Evolutionary conservation across 2,797 vertebrate genomes (phyloP).

Genomic region (Mus spretus): DNA sequence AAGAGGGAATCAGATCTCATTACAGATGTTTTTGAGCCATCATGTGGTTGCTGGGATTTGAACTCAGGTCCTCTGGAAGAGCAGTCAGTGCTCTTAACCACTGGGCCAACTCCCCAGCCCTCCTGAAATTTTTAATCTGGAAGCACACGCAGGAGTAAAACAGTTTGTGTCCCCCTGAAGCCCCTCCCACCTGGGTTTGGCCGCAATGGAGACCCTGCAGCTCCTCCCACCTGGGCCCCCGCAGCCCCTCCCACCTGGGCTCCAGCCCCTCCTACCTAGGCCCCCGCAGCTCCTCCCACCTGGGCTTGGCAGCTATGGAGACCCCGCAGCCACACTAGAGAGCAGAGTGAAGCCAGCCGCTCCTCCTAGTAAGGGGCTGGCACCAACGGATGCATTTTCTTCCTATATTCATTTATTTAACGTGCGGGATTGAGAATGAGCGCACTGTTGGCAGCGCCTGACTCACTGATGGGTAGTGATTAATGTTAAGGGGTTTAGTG

Average conservation of each 20-base stretch:
- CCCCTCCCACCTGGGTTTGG: too few species aligned
- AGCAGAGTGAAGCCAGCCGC: rapidly evolving
- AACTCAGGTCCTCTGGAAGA: too few species aligned
- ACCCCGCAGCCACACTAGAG: background rate
- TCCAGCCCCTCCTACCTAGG: background rate
- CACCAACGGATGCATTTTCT: rapidly evolving
- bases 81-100: too few species aligned
- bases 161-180: background rate
- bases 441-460: background rate
- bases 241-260: rapidly evolving
- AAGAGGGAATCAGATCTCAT: too few species aligned
- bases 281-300: rapidly evolving
- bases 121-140: rapidly evolving
- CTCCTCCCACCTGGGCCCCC: too few species aligned
- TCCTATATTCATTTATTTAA: constrained; percentile 2
- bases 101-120: too few species aligned
- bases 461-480: constrained; percentile 32
- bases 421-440: background rate
- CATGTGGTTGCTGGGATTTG: too few species aligned
- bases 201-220: background rate
- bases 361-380: rapidly evolving
- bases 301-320: rapidly evolving
- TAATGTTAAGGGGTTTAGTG: background rate
- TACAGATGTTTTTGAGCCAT: too few species aligned
- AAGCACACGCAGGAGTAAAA: rapidly evolving